Conservation (phyloP, 2,113 vertebrate genomes). For the Pseudorectes ferrugineus region DNA sequence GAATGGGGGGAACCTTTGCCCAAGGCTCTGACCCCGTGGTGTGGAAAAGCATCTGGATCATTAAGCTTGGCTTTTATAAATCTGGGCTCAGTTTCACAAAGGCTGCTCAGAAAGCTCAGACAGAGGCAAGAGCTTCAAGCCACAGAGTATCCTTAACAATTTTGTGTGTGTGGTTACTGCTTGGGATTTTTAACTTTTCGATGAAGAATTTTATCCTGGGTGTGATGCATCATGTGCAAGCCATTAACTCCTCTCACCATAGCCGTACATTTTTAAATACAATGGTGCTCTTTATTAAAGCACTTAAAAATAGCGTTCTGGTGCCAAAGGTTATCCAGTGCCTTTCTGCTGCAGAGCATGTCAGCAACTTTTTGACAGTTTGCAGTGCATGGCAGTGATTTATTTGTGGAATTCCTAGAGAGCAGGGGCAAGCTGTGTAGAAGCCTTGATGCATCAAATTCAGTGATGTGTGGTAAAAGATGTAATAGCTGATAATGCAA, state of each 20-base stretch:
- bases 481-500: background rate
- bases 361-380: background rate
- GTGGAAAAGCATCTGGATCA: background rate
- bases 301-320: background rate
- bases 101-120: background rate
- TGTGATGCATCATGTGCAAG: conserved; percentile 24
- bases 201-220: background rate
- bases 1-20: background rate
- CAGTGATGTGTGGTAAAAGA: background rate
- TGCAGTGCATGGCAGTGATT: background rate
- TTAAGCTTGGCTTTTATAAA: background rate
- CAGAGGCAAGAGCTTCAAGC: background rate
- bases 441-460: background rate
- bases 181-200: background rate
- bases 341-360: background rate
- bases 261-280: background rate
- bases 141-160: background rate
- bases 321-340: conserved; percentile 2
- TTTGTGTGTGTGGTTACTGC: background rate
- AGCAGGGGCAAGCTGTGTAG: background rate
- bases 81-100: background rate
- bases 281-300: background rate
- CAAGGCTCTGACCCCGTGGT: background rate
- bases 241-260: background rate
- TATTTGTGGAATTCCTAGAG: conserved; percentile 34